These are phyloP conservation scores for Scortum barcoo DNA, from an alignment of 2,113 vertebrate species.

Conservation along the genomic window DNA sequence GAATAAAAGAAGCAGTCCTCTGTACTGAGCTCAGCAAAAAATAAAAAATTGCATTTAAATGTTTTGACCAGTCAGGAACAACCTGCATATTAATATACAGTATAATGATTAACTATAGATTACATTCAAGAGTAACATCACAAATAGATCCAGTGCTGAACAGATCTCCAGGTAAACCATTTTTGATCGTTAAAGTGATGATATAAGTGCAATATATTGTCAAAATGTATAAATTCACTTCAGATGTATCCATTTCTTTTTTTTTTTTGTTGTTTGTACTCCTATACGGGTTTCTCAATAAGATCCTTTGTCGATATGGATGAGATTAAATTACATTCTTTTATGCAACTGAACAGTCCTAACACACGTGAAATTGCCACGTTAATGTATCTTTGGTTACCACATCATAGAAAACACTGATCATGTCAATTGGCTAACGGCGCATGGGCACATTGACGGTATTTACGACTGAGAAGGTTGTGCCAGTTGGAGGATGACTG, in stretches of 20 bases:
- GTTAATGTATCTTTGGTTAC: conserved; percentile 30
- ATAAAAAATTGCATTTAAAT: too few relatives aligned
- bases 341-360: neutral
- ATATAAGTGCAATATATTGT: neutral
- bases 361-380: neutral
- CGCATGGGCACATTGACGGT: neutral
- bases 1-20: neutral
- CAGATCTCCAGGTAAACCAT: conserved; percentile 17
- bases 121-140: neutral
- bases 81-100: neutral
- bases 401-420: neutral
- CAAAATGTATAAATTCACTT: neutral
- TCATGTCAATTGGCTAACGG: neutral
- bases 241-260: neutral
- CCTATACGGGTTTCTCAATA: neutral
- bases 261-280: too few relatives aligned
- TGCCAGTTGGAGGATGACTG: neutral
- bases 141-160: neutral
- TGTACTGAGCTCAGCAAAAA: neutral
- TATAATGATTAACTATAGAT: neutral
- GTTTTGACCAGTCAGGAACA: neutral
- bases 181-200: neutral
- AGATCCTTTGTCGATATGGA: neutral
- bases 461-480: neutral
- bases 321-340: neutral